phyloP scores from a whole-genome alignment of 2,113 vertebrate species.

The Cheilinus undulatus region DNA sequence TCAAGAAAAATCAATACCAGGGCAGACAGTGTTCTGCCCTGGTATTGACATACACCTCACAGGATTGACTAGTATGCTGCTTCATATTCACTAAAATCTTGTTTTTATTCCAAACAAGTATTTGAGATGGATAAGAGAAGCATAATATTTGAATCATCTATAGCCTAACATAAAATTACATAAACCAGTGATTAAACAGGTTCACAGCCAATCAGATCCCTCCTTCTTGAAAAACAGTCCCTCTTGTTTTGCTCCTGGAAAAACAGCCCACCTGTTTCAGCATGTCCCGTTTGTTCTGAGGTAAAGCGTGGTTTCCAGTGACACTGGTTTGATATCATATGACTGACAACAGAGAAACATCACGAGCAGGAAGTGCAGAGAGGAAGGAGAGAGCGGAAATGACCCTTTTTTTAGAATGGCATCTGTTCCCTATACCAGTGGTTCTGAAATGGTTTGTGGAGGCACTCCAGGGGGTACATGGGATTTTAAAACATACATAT shows the following conservation, averaged over 20 bases:
- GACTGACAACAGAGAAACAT: neutral
- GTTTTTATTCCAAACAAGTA: too few relatives aligned
- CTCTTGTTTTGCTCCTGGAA: neutral
- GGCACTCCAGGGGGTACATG: too few relatives aligned
- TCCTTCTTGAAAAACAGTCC: neutral
- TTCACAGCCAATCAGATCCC: neutral
- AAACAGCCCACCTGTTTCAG: slow-evolving; percentile 5
- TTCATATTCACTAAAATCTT: neutral
- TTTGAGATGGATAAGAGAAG: neutral
- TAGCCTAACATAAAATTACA: neutral
- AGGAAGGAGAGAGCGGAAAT: neutral
- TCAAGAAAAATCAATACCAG: slow-evolving; percentile 32
- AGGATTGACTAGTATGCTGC: neutral
- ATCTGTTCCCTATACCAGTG: too few relatives aligned
- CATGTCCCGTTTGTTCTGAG: neutral
- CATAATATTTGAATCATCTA: neutral
- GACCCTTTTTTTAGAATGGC: neutral
- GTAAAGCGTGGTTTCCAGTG: neutral
- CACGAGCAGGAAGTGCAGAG: neutral
- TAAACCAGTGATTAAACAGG: neutral
- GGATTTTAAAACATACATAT: too few relatives aligned
- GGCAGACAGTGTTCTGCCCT: slow-evolving; percentile 6
- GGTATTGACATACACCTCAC: neutral
- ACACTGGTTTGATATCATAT: slow-evolving; percentile 34
- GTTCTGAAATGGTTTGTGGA: neutral